Base-by-base conservation (phyloP, 1,140 invertebrate species). In the Aphaenogaster floridana region DNA sequence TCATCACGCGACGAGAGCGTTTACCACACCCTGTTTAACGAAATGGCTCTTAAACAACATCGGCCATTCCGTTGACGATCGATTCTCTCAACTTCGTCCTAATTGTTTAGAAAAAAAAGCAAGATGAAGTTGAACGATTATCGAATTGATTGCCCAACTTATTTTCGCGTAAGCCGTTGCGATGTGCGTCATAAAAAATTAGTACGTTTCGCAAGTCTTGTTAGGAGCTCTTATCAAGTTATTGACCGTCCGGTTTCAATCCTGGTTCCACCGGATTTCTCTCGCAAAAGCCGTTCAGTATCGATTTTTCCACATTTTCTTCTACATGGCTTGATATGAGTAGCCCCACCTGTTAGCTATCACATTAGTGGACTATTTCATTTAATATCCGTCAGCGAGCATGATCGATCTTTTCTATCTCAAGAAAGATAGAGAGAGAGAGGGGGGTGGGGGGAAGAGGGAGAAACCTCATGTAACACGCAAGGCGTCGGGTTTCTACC, bases 401-500 rank as follows among this genome's bases (percentile, higher is more conserved):
- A 1, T 61, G 48, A 74, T 74, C 17, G 42, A 48, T 57, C 21
- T 81, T 76, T 21, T 48, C 8, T 45, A 45, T 11, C 2, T n/a
- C 28, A 3, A 61, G 42, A 81, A 15, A 45, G 2, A 48, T 4
- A 28, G n/a, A 15, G 0, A 69, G n/a, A 13, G 42, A 21, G 42
- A 28, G 42, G 0, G 9, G 42, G 7, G 9, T n/a, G 1, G 13
- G 17, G 52, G 15, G 28, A 50, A 52, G 6, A 13, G 13, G 21
- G 52, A 28, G 15, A 71, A 42, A 81, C 11, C 2, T 21, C 13
- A 2, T 28, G 36, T 69, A 54, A 54, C 48, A 54, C n/a, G 48
- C 64, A 48, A 69, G 7, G n/a, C 13, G 9, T 54, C 50, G 54
- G 39, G 36, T 81, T 81, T 42, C 79, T 71, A 81, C 42, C 36